These are phyloP conservation scores for Gandaritis pyraliata DNA, from an alignment of 2,888 invertebrate genomes.

Conservation along the genomic window DNA sequence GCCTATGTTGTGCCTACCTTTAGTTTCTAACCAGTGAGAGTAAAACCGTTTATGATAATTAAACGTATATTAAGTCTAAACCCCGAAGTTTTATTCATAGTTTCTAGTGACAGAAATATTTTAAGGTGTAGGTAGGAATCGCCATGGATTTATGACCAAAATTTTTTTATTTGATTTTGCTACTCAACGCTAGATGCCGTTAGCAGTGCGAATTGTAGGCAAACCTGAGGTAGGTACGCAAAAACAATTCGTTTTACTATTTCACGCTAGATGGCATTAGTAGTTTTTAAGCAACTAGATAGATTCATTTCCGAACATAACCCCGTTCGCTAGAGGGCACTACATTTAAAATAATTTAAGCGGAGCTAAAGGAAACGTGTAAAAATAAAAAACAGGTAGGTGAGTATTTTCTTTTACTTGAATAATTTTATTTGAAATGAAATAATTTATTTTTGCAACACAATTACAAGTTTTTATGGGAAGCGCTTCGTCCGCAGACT, in stretches of 20 bases:
- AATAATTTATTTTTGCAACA: too few species aligned
- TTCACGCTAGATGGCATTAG: background rate
- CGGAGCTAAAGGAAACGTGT: background rate
- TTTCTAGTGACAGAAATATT: too few species aligned
- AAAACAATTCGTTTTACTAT: too few species aligned
- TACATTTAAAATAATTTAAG: background rate
- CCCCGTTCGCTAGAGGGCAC: constrained; percentile 2
- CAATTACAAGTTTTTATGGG: too few species aligned
- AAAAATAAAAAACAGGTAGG: background rate
- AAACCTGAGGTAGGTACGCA: too few species aligned
- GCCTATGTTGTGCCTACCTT: background rate
- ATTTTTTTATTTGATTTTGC: background rate
- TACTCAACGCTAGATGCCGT: background rate
- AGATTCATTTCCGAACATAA: too few species aligned
- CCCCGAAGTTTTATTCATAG: background rate
- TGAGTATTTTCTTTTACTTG: background rate
- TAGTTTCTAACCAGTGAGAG: background rate
- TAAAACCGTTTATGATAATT: constrained; percentile 2
- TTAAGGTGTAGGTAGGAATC: too few species aligned
- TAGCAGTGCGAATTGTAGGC: background rate
- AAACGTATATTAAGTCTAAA: constrained; percentile 2
- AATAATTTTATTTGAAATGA: constrained; percentile 3
- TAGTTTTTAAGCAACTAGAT: background rate
- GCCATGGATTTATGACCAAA: too few species aligned
- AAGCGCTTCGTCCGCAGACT: too few species aligned